A percentile compares a stretch with the other conserved stretches of the same genome.
These are phyloP conservation scores for Phalacrocorax brasilianus DNA, from an alignment of 2,113 vertebrate species.

Conservation along the genomic window DNA sequence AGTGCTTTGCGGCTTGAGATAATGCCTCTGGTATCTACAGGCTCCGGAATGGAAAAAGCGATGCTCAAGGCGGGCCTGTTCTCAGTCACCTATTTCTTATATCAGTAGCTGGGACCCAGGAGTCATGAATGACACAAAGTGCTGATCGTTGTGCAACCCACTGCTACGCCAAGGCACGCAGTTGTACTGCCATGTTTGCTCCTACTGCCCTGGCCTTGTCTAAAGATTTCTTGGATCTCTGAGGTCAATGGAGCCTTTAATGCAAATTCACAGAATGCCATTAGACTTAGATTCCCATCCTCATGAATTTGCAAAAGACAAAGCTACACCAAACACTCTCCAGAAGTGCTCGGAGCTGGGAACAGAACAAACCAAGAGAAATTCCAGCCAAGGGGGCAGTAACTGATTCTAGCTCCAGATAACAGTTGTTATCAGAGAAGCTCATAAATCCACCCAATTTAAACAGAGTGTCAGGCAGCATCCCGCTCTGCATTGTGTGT, in stretches of 20 bases:
- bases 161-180: neutral
- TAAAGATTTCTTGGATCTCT: neutral
- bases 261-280: neutral
- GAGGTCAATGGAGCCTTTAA: neutral
- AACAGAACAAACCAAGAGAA: conserved; percentile 28
- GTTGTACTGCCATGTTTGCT: neutral
- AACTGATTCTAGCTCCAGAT: conserved; percentile 53
- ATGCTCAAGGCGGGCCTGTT: neutral
- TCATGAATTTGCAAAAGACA: neutral
- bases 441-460: conserved; percentile 63
- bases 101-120: neutral
- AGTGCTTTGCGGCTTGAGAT: neutral
- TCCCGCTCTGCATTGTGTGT: conserved; percentile 5
- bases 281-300: neutral
- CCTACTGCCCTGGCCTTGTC: neutral
- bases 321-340: neutral
- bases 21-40: neutral
- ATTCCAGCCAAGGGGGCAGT: conserved; percentile 6
- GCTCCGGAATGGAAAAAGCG: neutral
- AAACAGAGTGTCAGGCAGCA: conserved; percentile 62
- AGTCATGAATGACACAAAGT: neutral
- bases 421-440: conserved; percentile 42
- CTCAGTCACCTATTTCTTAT: neutral
- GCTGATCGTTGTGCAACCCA: neutral
- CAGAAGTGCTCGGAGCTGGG: conserved; percentile 30